Percentiles rank a stretch among this genome's conserved stretches.
These are phyloP conservation scores for Stomatorhinus walkeri DNA, from an alignment of 2,797 vertebrate genomes.

Conservation along the genomic window DNA sequence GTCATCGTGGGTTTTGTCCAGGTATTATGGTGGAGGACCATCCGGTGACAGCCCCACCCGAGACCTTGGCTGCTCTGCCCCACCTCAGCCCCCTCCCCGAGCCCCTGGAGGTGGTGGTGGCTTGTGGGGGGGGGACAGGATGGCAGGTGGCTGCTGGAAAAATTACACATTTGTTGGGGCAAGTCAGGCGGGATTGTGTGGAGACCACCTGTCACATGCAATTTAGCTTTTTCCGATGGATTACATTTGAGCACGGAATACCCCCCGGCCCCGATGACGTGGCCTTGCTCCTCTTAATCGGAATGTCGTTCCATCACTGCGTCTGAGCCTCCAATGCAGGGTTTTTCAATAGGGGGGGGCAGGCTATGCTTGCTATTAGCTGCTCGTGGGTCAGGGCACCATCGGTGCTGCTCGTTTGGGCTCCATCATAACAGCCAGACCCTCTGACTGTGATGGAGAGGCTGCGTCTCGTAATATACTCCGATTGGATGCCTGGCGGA, in stretches of 20 bases:
- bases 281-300: neutral
- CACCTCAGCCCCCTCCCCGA: neutral
- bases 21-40: neutral
- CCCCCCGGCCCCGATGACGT: neutral
- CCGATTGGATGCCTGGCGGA: neutral
- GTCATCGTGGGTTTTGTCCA: conserved; percentile 16
- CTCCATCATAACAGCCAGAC: neutral
- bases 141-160: conserved; percentile 60
- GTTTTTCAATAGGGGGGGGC: neutral
- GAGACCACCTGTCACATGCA: conserved; percentile 62
- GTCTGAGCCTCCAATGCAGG: neutral
- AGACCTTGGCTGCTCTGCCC: neutral
- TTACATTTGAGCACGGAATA: conserved; percentile 32
- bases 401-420: neutral
- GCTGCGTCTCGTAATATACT: neutral
- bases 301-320: neutral
- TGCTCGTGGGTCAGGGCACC: neutral
- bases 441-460: neutral
- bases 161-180: conserved; percentile 57
- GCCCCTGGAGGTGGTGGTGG: neutral
- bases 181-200: conserved; percentile 55
- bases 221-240: conserved; percentile 56
- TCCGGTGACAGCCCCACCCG: neutral
- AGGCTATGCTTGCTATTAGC: neutral
- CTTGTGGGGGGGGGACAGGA: conserved; percentile 14